Evolutionary conservation across 1,140 invertebrate genomes (phyloP).

Genomic region (Drosophila repleta): DNA sequence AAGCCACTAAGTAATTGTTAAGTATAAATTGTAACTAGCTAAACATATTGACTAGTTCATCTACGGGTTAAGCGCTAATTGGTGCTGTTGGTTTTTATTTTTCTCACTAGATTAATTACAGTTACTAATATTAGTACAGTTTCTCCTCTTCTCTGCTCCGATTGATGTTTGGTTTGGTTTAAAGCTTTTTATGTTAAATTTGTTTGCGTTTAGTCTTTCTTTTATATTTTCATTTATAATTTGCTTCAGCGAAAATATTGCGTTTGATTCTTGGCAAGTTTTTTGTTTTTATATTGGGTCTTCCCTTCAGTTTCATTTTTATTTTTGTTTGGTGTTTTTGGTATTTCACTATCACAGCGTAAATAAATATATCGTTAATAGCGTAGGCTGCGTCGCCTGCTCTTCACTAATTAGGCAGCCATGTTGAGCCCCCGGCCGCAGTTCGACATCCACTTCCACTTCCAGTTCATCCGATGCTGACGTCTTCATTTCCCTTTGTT

Average conservation of each 20-base stretch:
- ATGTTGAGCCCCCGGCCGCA: slow-evolving; percentile 50
- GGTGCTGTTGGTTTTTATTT: slow-evolving; percentile 60
- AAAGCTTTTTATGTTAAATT: slow-evolving; percentile 47
- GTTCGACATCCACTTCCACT: slow-evolving; percentile 31
- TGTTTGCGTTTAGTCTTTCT: slow-evolving; percentile 35
- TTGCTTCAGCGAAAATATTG: slow-evolving; percentile 66
- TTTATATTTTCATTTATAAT: slow-evolving; percentile 13
- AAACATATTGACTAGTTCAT: slow-evolving; percentile 72
- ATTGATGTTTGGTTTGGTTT: slow-evolving; percentile 60
- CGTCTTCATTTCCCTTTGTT: slow-evolving; percentile 70
- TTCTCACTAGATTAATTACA: slow-evolving; percentile 43
- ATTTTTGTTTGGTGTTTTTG: slow-evolving; percentile 46
- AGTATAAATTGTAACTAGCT: slow-evolving; percentile 72
- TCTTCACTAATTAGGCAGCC: slow-evolving; percentile 60
- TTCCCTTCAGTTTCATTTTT: slow-evolving; percentile 13
- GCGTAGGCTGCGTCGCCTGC: slow-evolving; percentile 41
- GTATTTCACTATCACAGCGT: slow-evolving; percentile 77
- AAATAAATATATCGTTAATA: slow-evolving; percentile 64
- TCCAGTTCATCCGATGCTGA: slow-evolving; percentile 56
- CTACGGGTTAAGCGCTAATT: slow-evolving; percentile 70
- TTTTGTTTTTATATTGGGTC: slow-evolving; percentile 35
- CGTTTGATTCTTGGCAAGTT: slow-evolving; percentile 56
- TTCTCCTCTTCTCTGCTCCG: slow-evolving; percentile 20
- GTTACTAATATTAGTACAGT: slow-evolving; percentile 24
- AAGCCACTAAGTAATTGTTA: slow-evolving; percentile 73